These are phyloP conservation scores for Hydroisotoma schaefferi DNA, from an alignment of 2,888 invertebrate genomes.

Conservation along the genomic window DNA sequence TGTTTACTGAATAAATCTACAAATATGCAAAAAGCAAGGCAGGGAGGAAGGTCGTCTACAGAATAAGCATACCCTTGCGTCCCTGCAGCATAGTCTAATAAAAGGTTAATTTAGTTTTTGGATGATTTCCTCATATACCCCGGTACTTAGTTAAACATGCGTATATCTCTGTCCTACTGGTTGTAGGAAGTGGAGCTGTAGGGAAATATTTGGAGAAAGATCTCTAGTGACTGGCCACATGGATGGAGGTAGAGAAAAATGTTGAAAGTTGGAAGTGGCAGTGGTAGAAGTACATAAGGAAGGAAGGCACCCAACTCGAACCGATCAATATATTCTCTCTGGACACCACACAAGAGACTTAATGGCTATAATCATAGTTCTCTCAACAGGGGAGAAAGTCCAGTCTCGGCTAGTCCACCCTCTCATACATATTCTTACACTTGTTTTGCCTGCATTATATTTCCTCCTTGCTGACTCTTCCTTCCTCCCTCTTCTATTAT, in stretches of 20 bases:
- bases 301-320: conserved; percentile 38
- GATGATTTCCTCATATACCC: no score
- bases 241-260: conserved; percentile 12
- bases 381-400: conserved; percentile 48
- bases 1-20: no score
- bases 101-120: no score
- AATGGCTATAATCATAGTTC: conserved; percentile 49
- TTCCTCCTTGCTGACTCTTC: no score
- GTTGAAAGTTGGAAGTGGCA: no score
- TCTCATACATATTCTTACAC: conserved; percentile 4
- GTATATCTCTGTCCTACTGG: no score
- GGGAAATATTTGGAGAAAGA: not conserved
- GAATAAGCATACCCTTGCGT: no score
- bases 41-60: no score
- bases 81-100: no score
- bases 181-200: not conserved
- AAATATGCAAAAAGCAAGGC: no score
- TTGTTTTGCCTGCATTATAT: conserved; percentile 7
- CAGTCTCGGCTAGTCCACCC: conserved; percentile 1
- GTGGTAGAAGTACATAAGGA: conserved; percentile 1
- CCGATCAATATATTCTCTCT: conserved; percentile 48
- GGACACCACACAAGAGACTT: conserved; percentile 48
- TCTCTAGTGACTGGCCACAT: conserved; percentile 1
- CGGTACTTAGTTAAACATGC: no score
- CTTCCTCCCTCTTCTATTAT: no score